Base-by-base conservation (phyloP, 1,140 invertebrate species). In the Monomorium pharaonis region DNA sequence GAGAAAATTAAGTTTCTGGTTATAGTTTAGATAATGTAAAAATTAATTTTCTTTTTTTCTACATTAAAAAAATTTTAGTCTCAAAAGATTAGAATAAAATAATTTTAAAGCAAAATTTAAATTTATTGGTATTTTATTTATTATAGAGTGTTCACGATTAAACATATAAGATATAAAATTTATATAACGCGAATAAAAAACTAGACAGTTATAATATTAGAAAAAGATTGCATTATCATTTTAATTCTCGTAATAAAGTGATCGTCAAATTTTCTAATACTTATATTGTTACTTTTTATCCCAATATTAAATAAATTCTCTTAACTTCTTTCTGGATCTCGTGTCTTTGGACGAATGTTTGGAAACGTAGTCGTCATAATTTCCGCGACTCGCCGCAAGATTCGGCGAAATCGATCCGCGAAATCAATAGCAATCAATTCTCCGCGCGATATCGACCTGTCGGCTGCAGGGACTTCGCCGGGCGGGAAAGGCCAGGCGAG, bases 401-500 rank as follows among this genome's bases (percentile, higher is more conserved):
- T 67, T 67, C 42, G 72, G 63, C 78, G 67, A 76, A n/a, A n/a
- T n/a, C 65, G 65, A 77, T 84, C 62, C 58, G 63, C 6, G 44
- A 87, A 86, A 87, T 89, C 81, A 89, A 87, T 78, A 67, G 74
- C 58, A 80, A 89, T 89, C 86, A 81, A 87, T 89, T 83, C 49
- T 75, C 54, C n/a, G 70, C 16, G 77, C 56, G 75, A 81, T 86
- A 72, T 63, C 85, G 54, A 30, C 37, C 65, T 84, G 85, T 86
- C 85, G 30, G 65, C 14, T 21, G 78, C 85, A 86, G 85, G 21
- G 49, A 14, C 62, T 86, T 58, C 18, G 37, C 37, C 4, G 37
- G 69, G 44, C 49, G n/a, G 37, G 54, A 72, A 83, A 70, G 74
- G 33, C 56, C 54, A 84, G 54, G 49, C 80, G 85, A n/a, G n/a